Evolutionary conservation across 2,113 vertebrate genomes (phyloP).

Genomic region (Jacana jacana): DNA sequence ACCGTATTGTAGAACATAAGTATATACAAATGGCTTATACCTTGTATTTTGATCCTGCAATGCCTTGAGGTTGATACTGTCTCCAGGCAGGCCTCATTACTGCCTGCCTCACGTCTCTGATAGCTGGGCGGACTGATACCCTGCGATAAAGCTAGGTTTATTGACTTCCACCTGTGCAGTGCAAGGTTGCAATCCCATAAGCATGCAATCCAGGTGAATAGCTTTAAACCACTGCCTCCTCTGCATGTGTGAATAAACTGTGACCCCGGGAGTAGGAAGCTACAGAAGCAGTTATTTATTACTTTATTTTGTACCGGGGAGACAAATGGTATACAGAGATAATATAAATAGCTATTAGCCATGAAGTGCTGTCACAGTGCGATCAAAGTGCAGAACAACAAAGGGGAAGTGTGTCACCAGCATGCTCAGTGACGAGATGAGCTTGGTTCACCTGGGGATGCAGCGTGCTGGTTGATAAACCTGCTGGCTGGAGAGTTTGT

Average conservation of each 20-base stretch:
- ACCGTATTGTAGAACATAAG: neutral
- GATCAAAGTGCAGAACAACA: constrained; percentile 52
- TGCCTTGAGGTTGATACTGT: rapidly evolving
- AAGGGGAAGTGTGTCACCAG: neutral
- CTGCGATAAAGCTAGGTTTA: rapidly evolving
- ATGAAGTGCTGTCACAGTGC: neutral
- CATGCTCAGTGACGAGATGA: rapidly evolving
- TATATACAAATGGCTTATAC: neutral
- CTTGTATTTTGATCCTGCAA: neutral
- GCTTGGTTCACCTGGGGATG: neutral
- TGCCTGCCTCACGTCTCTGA: neutral
- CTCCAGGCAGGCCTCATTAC: neutral
- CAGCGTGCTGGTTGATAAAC: neutral
- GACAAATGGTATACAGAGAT: neutral
- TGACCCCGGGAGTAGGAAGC: neutral
- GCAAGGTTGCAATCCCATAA: neutral
- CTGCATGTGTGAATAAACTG: neutral
- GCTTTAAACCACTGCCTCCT: neutral
- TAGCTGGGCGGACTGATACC: neutral
- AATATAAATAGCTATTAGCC: neutral
- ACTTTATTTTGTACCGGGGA: neutral
- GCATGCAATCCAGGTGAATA: neutral
- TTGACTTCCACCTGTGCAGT: neutral
- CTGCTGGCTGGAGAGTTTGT: neutral
- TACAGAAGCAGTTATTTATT: neutral